A percentile compares a stretch with the other conserved stretches of the same genome.
These are phyloP conservation scores for Nycteola revayana DNA, from an alignment of 2,888 invertebrate species.

Conservation along the genomic window DNA sequence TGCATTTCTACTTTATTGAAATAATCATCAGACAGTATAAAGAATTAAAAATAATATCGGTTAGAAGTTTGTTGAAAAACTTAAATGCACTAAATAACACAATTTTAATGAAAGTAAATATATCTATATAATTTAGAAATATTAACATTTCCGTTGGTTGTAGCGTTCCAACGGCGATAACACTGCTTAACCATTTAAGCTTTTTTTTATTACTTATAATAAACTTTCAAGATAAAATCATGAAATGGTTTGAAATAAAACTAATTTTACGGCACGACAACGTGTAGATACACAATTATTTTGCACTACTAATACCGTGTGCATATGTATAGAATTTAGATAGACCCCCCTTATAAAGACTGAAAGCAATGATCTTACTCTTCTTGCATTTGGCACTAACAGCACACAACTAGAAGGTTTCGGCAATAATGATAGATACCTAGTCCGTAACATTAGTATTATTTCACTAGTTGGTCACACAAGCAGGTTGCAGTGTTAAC, in stretches of 20 bases:
- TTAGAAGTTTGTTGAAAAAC: slow-evolving; percentile 54
- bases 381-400: slow-evolving; percentile 30
- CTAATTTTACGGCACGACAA: slow-evolving; percentile 48
- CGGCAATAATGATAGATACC: slow-evolving; percentile 15
- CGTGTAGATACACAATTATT: slow-evolving; percentile 30
- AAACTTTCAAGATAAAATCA: slow-evolving; percentile 30
- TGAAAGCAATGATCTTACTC: slow-evolving; percentile 11
- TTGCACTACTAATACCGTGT: slow-evolving; percentile 33
- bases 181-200: slow-evolving; percentile 71
- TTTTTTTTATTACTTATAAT: slow-evolving; percentile 39
- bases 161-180: slow-evolving; percentile 70
- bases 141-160: slow-evolving; percentile 64
- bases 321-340: slow-evolving; percentile 16
- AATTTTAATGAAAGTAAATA: slow-evolving; percentile 56
- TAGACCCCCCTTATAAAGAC: slow-evolving; percentile 12
- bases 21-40: slow-evolving; percentile 66
- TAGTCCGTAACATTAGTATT: slow-evolving; percentile 48
- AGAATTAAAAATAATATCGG: slow-evolving; percentile 60
- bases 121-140: slow-evolving; percentile 57
- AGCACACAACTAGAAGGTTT: slow-evolving; percentile 28
- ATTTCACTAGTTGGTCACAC: slow-evolving; percentile 33
- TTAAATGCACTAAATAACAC: slow-evolving; percentile 71
- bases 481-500: slow-evolving; percentile 66
- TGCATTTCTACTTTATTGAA: slow-evolving; percentile 55
- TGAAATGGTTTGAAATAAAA: slow-evolving; percentile 42